Evolutionary conservation across 2,888 invertebrate species (phyloP).

Genomic region (Eupithecia insigniata): DNA sequence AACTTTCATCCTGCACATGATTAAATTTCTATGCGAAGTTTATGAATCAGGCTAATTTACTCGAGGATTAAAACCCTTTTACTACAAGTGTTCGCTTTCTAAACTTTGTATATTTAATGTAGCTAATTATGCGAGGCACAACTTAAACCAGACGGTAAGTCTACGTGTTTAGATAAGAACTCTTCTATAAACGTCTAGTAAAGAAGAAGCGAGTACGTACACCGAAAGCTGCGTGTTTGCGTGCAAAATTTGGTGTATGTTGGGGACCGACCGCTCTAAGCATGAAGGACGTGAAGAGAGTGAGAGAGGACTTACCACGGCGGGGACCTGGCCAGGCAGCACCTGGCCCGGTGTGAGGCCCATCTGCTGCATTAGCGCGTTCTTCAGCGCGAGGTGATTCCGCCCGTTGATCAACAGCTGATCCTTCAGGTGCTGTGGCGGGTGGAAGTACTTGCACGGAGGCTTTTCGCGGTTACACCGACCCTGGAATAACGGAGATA

Average conservation of each 20-base stretch:
- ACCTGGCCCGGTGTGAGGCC: conserved; percentile 96
- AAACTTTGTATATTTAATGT: conserved; percentile 39
- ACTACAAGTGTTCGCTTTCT: conserved; percentile 39
- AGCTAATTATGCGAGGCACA: conserved; percentile 59
- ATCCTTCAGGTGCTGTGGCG: conserved; percentile 99
- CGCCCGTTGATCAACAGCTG: conserved; percentile 99
- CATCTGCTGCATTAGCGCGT: conserved; percentile 98
- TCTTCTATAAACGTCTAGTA: conserved; percentile 56
- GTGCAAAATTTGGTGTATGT: conserved; percentile 71
- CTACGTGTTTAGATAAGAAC: conserved; percentile 70
- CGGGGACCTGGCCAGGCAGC: conserved; percentile 95
- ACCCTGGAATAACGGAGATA: conserved; percentile 88
- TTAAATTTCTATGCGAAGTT: conserved; percentile 59
- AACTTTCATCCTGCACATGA: conserved; percentile 62
- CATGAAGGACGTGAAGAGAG: conserved; percentile 42
- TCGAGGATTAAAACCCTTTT: conserved; percentile 50
- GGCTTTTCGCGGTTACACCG: conserved; percentile 99
- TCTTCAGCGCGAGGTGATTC: conserved; percentile 99
- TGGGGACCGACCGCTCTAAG: conserved; percentile 80
- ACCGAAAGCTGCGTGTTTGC: conserved; percentile 80
- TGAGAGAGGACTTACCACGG: conserved; percentile 90
- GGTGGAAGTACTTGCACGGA: conserved; percentile 99
- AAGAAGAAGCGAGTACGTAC: conserved; percentile 73
- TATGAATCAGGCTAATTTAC: conserved; percentile 53
- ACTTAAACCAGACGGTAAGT: conserved; percentile 66